Conservation (phyloP, 2,888 invertebrate genomes). For the Pammene aurita region DNA sequence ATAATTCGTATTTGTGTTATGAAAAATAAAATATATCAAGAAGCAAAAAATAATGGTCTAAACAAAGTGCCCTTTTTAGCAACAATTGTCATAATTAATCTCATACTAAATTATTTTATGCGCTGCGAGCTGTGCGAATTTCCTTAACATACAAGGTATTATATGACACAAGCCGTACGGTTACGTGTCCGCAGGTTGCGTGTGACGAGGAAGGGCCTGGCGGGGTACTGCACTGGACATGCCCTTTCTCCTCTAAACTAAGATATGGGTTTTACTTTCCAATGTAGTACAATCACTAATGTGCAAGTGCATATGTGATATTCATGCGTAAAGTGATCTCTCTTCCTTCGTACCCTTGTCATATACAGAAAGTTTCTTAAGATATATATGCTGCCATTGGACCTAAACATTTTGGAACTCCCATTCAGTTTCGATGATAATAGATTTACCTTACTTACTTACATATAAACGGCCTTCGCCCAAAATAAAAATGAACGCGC, state of each 20-base stretch:
- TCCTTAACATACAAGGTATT: slow-evolving; percentile 22
- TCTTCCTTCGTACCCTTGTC: background rate
- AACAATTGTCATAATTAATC: no score
- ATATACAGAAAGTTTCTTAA: background rate
- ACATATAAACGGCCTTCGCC: no score
- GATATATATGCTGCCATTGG: no score
- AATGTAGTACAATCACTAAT: slow-evolving; percentile 21
- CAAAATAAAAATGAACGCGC: no score
- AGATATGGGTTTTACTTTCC: slow-evolving; percentile 35
- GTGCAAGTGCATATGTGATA: slow-evolving; percentile 7
- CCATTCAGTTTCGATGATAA: no score
- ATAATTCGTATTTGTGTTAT: no score
- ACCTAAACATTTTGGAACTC: no score
- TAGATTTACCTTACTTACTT: no score
- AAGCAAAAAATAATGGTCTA: no score
- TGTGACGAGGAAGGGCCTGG: slow-evolving; percentile 54
- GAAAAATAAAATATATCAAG: no score
- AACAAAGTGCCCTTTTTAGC: no score
- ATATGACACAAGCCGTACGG: slow-evolving; percentile 43
- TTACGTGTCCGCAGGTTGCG: slow-evolving; percentile 57
- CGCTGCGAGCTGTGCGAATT: background rate
- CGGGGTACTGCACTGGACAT: slow-evolving; percentile 47
- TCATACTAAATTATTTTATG: no score
- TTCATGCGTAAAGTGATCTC: slow-evolving; percentile 11
- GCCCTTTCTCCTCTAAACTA: slow-evolving; percentile 60